Conservation (phyloP, 2,888 invertebrate species). For the Stenolophus ochropezus region DNA sequence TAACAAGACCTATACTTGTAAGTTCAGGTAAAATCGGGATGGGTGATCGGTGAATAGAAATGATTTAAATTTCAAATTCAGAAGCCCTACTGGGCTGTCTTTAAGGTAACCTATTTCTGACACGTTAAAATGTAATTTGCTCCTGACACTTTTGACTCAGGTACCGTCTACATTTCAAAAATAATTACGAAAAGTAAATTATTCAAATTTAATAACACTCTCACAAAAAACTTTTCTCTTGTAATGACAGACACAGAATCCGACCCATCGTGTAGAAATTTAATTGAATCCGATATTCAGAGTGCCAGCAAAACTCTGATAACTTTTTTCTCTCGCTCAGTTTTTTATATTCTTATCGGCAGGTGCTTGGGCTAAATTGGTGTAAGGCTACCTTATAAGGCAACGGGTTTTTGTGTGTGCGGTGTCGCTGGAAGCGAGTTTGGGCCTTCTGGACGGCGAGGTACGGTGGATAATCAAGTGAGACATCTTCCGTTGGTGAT, state of each 20-base stretch:
- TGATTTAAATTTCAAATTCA: too few relatives aligned
- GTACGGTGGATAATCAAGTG: background rate
- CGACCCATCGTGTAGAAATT: slow-evolving; percentile 15
- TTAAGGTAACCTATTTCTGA: background rate
- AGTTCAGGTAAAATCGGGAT: too few relatives aligned
- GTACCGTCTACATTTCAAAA: slow-evolving; percentile 9
- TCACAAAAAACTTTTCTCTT: slow-evolving; percentile 16
- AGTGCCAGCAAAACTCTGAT: slow-evolving; percentile 51
- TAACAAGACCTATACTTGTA: too few relatives aligned
- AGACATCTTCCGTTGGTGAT: slow-evolving; percentile 49
- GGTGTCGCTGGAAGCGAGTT: slow-evolving; percentile 20
- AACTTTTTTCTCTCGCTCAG: slow-evolving; percentile 38
- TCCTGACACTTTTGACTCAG: background rate
- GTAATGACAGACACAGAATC: background rate
- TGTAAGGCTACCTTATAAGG: slow-evolving; percentile 58
- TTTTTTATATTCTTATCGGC: slow-evolving; percentile 55
- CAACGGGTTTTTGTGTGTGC: slow-evolving; percentile 53
- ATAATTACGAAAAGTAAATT: slow-evolving; percentile 4
- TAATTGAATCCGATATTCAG: slow-evolving; percentile 54
- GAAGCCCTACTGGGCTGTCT: background rate
- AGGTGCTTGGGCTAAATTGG: slow-evolving; percentile 57
- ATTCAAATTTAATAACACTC: slow-evolving; percentile 16
- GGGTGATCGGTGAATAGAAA: too few relatives aligned
- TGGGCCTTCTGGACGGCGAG: background rate
- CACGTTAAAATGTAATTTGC: background rate